Percentiles rank a stretch among this genome's conserved stretches.
Evolutionary conservation across 2,888 invertebrate species (phyloP).

Genomic region (Drosophila parthenogenetica): DNA sequence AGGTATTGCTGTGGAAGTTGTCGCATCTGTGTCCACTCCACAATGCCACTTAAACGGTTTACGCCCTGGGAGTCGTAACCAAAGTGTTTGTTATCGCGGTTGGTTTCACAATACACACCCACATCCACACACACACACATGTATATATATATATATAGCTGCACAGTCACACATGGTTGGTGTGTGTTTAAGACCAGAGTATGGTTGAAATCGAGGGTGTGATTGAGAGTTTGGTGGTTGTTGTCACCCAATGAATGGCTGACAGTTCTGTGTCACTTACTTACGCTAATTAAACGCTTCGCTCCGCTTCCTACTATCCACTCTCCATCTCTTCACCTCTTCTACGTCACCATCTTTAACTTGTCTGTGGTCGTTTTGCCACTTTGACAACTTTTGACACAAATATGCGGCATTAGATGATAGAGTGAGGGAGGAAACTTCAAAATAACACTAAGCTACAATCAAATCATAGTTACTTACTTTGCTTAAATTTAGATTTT

Average conservation of each 20-base stretch:
- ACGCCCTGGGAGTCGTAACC: slow-evolving; percentile 42
- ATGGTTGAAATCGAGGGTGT: neutral
- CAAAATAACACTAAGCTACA: neutral
- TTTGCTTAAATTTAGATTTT: too few relatives aligned
- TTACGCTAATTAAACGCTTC: slow-evolving; percentile 75
- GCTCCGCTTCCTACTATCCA: slow-evolving; percentile 9
- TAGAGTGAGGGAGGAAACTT: neutral
- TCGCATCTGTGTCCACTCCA: slow-evolving; percentile 17
- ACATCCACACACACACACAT: neutral
- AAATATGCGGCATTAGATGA: slow-evolving; percentile 44
- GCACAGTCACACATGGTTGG: neutral
- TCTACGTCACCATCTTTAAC: neutral
- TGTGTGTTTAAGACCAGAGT: neutral
- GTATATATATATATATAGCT: too few relatives aligned
- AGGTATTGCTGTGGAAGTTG: slow-evolving; percentile 7
- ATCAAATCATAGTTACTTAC: too few relatives aligned
- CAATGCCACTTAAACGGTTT: slow-evolving; percentile 32
- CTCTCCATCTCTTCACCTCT: neutral
- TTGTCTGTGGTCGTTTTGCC: slow-evolving; percentile 42
- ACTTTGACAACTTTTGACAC: slow-evolving; percentile 61
- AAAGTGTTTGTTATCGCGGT: slow-evolving; percentile 64
- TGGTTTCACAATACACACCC: slow-evolving; percentile 47
- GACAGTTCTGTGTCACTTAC: slow-evolving; percentile 71
- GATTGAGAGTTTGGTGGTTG: slow-evolving; percentile 34
- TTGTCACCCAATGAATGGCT: slow-evolving; percentile 54